Conservation (phyloP, 2,113 vertebrate genomes). For the Recurvirostra avosetta region DNA sequence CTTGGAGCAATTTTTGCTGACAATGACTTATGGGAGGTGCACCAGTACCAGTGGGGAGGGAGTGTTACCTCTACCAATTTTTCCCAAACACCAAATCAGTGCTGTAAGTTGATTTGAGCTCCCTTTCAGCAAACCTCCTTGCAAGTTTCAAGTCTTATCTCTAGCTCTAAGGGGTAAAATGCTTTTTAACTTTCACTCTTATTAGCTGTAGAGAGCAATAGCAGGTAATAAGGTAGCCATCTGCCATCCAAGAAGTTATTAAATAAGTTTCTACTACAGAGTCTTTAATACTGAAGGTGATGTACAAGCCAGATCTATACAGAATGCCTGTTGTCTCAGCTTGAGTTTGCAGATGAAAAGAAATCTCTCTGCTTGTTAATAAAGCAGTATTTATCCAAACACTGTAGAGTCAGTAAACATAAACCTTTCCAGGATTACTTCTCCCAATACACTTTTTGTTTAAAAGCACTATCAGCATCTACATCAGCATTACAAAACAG, state of each 20-base stretch:
- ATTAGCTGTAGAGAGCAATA: background rate
- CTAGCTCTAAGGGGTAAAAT: background rate
- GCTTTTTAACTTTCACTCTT: background rate
- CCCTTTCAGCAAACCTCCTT: background rate
- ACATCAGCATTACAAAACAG: background rate
- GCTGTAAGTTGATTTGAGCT: background rate
- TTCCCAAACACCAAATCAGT: background rate
- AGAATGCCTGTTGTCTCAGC: background rate
- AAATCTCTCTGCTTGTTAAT: background rate
- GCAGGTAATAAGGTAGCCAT: background rate
- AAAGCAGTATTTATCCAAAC: background rate
- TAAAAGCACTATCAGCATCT: background rate
- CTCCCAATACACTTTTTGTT: background rate
- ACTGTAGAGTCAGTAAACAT: background rate
- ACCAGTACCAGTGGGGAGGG: background rate
- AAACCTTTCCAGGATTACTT: background rate
- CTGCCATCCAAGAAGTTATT: background rate
- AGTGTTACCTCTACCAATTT: background rate
- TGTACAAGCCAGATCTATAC: background rate
- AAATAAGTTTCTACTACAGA: background rate
- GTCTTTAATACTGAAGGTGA: background rate
- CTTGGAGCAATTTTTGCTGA: background rate
- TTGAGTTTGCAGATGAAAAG: constrained; percentile 1
- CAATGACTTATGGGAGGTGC: background rate
- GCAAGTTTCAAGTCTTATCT: background rate